Evolutionary conservation across 1,140 invertebrate species (phyloP), one percentile per base, ranked within the genome.

Genomic region (Linepithema humile): DNA sequence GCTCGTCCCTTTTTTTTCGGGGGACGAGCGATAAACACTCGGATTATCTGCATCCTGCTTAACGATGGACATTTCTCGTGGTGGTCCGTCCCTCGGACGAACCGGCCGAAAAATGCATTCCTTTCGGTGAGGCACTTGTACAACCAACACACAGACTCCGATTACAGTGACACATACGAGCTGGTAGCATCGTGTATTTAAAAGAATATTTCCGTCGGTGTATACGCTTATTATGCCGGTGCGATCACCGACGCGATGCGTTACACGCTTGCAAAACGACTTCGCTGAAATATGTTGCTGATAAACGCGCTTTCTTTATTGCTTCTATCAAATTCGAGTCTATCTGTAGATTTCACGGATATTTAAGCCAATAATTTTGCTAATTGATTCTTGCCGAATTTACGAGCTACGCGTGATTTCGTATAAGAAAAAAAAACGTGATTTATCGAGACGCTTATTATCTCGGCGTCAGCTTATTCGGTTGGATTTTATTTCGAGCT

Each of bases 11-110:
- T 88, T 87, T 88, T 82, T 75, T 60, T 87, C 55, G 70, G 62
- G 29, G 65, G 77, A 77, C 32, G 60, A 59, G 83, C 89, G 89
- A 90, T 92, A 92, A 92, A 92, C 89, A 90, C 83, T 88, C 86
- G 75, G 92, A 92, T 93, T 93, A 92, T 93, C 89, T 90, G 88
- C 86, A 88, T 87, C 85, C 83, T 88, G 78, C 60, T 83, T 86
- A 48, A 87, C 73, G 84, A 48, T 84, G 85, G 86, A 84, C 85
- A 82, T 90, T 83, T 87, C 82, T 83, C 67, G 40, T 50, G 77
- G 57, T 59, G 64, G 45, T 74, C 29, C 65, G 29, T 23, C 62
- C 3, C 12, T n/a, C 20, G 57, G 74, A 69, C 38, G 75, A 32
- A 26, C 35, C 26, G 10, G 7, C 20, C 29, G 26, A 59, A 62